phyloP scores from a whole-genome alignment of 2,888 invertebrate species.

The Drosophila greeni region DNA sequence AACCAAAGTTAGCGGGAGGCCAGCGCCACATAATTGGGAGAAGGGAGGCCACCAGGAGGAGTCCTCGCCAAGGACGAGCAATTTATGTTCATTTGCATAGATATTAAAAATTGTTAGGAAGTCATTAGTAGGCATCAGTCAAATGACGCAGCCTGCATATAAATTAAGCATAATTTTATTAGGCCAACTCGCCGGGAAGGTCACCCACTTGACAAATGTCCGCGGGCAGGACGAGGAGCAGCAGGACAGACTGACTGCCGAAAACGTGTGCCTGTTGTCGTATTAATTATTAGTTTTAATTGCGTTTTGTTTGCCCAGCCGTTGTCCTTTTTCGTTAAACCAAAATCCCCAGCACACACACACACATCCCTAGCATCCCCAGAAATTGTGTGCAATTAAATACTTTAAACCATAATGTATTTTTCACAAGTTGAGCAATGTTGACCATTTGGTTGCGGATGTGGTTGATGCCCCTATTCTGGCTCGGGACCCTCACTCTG shows the following conservation, averaged over 20 bases:
- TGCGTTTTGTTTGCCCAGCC: conserved; percentile 61
- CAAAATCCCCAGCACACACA: conserved; percentile 9
- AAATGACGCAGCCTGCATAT: conserved; percentile 74
- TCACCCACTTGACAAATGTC: conserved; percentile 48
- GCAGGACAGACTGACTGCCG: neutral
- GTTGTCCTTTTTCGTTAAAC: conserved; percentile 19
- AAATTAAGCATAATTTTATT: conserved; percentile 75
- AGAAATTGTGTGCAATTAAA: conserved; percentile 68
- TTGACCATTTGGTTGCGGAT: conserved; percentile 70
- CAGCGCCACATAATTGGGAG: conserved; percentile 45
- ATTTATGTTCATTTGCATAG: conserved; percentile 76
- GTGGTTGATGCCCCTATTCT: conserved; percentile 45
- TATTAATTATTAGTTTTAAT: conserved; percentile 71
- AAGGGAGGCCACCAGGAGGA: neutral
- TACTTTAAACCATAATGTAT: conserved; percentile 71
- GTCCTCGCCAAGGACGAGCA: conserved; percentile 53
- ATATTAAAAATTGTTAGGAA: conserved; percentile 76
- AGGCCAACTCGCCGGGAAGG: conserved; percentile 48
- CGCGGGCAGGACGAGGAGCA: conserved; percentile 1
- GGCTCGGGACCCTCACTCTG: neutral
- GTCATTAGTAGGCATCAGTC: conserved; percentile 75
- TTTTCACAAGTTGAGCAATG: conserved; percentile 72
- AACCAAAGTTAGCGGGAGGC: conserved; percentile 57
- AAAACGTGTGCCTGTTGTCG: conserved; percentile 50
- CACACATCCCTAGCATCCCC: conserved; percentile 26